phyloP scores from a whole-genome alignment of 2,113 vertebrate species.

The Coregonus clupeaformis region DNA sequence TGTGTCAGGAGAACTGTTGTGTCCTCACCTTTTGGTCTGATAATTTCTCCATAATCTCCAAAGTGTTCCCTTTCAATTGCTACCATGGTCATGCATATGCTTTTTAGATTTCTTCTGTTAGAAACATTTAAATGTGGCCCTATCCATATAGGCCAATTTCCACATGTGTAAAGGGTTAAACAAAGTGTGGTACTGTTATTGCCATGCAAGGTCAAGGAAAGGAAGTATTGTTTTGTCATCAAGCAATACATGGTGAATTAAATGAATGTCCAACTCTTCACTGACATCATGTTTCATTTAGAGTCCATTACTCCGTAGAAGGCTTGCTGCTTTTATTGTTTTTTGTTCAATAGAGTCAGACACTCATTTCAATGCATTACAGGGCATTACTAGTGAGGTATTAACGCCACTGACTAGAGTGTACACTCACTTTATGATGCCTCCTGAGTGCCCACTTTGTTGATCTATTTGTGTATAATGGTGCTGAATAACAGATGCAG shows the following conservation, averaged over 20 bases:
- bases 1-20: too few species aligned
- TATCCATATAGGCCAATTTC: too few species aligned
- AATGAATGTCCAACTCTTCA: not conserved
- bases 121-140: too few species aligned
- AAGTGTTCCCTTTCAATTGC: too few species aligned
- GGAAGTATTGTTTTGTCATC: not conserved
- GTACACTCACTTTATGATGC: constrained; percentile 41
- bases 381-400: constrained; percentile 49
- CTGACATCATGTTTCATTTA: not conserved
- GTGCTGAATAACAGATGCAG: constrained; percentile 24
- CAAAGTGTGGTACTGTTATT: not conserved
- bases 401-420: constrained; percentile 44
- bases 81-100: too few species aligned
- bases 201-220: not conserved
- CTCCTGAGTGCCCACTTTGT: constrained; percentile 25
- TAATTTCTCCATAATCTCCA: too few species aligned
- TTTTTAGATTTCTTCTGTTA: too few species aligned
- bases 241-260: not conserved
- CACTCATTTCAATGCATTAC: constrained; percentile 57
- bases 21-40: too few species aligned
- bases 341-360: constrained; percentile 37
- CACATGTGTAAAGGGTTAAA: too few species aligned
- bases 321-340: not conserved
- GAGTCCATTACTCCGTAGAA: not conserved
- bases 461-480: constrained; percentile 17